A percentile compares a stretch with the other conserved stretches of the same genome.
Evolutionary conservation across 2,888 invertebrate genomes (phyloP).

Genomic region (Maniola hyperantus): DNA sequence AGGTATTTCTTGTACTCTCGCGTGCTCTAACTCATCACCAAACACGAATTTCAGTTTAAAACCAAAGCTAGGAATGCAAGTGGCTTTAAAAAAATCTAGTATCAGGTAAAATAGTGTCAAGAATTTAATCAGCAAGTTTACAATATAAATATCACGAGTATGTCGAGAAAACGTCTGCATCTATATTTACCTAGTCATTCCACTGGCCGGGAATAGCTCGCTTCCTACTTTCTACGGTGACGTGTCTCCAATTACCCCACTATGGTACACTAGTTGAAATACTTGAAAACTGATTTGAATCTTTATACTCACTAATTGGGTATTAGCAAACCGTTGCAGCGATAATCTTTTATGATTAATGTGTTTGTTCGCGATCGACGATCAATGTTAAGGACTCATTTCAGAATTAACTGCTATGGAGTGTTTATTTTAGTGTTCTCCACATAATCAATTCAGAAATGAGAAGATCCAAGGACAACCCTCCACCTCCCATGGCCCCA

Average conservation of each 20-base stretch:
- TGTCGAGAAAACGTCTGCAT: background rate
- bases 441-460: conserved; percentile 31
- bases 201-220: conserved; percentile 25
- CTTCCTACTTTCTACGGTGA: conserved; percentile 36
- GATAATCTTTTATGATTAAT: conserved; percentile 68
- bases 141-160: background rate
- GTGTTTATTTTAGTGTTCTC: conserved; percentile 44
- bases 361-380: conserved; percentile 57
- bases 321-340: conserved; percentile 44
- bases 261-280: conserved; percentile 54
- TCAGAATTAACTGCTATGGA: conserved; percentile 60
- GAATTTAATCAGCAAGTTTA: too few species aligned
- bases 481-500: too few species aligned
- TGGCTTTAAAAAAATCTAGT: too few species aligned
- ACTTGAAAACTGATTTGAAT: conserved; percentile 54
- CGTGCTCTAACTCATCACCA: too few species aligned
- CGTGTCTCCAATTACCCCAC: conserved; percentile 36
- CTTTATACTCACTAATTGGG: conserved; percentile 42
- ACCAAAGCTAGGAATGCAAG: too few species aligned
- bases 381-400: conserved; percentile 58
- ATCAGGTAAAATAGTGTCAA: background rate
- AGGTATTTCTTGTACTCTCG: too few species aligned
- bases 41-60: too few species aligned
- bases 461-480: too few species aligned
- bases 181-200: conserved; percentile 6